A percentile compares a stretch with the other conserved stretches of the same genome.
Conservation (phyloP, 2,113 vertebrate species). For the Euleptes europaea region DNA sequence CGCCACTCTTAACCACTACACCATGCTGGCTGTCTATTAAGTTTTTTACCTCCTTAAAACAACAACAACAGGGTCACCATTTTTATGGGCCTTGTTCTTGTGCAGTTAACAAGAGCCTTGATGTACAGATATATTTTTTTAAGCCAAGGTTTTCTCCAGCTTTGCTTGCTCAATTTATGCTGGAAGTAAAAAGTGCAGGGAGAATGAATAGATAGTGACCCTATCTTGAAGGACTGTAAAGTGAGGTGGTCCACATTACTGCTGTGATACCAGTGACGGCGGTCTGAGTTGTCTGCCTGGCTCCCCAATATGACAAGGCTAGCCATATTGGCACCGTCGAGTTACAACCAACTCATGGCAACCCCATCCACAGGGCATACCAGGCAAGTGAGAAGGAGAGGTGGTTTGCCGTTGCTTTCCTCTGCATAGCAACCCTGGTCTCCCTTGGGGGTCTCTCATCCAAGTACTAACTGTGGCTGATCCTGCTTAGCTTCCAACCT, state of each 20-base stretch:
- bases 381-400: too few species aligned
- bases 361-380: too few species aligned
- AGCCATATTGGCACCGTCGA: not conserved
- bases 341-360: not conserved
- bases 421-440: too few species aligned
- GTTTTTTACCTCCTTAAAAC: not conserved
- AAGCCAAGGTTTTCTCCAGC: not conserved
- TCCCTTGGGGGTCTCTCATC: too few species aligned
- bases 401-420: too few species aligned
- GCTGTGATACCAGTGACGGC: not conserved
- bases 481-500: too few species aligned
- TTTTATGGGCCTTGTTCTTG: not conserved
- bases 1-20: too few species aligned
- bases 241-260: not conserved
- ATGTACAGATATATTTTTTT: not conserved
- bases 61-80: not conserved
- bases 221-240: not conserved
- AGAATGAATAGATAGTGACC: not conserved
- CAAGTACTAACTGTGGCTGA: too few species aligned
- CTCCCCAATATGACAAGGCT: not conserved
- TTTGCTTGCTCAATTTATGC: not conserved
- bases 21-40: too few species aligned
- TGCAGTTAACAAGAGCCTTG: not conserved
- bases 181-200: not conserved
- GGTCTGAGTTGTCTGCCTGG: not conserved